Evolutionary conservation across 2,113 vertebrate species (phyloP).

Genomic region (Excalfactoria chinensis): DNA sequence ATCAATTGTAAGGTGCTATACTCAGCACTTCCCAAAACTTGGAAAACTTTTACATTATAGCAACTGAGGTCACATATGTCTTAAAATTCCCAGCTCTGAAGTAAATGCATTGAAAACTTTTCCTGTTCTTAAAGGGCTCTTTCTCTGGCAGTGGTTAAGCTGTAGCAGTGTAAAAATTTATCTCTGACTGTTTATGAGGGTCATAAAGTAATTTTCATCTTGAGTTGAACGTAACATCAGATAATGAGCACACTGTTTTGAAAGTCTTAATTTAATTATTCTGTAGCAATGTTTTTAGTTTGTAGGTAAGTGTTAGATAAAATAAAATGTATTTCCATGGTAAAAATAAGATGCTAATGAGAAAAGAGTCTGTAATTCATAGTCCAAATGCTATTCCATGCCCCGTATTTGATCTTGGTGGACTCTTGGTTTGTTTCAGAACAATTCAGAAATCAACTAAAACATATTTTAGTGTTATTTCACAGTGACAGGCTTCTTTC

Average conservation of each 20-base stretch:
- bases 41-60: not conserved
- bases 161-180: not conserved
- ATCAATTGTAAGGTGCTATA: not conserved
- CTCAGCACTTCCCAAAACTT: not conserved
- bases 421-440: constrained; percentile 38
- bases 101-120: not conserved
- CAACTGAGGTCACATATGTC: not conserved
- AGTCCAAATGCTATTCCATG: not conserved
- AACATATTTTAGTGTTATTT: not conserved
- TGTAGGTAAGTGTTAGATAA: not conserved
- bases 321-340: not conserved
- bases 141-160: not conserved
- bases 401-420: not conserved
- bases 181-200: constrained; percentile 25
- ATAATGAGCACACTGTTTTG: constrained; percentile 38
- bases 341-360: not conserved
- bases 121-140: not conserved
- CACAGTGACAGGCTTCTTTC: not conserved
- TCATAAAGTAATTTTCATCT: constrained; percentile 63
- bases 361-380: not conserved
- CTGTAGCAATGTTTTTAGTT: constrained; percentile 8
- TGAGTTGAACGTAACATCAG: constrained; percentile 33
- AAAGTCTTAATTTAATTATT: constrained; percentile 37
- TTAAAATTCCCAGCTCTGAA: not conserved
- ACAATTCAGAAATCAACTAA: not conserved